Conservation (phyloP, 2,113 vertebrate genomes). For the Rhea pennata region DNA sequence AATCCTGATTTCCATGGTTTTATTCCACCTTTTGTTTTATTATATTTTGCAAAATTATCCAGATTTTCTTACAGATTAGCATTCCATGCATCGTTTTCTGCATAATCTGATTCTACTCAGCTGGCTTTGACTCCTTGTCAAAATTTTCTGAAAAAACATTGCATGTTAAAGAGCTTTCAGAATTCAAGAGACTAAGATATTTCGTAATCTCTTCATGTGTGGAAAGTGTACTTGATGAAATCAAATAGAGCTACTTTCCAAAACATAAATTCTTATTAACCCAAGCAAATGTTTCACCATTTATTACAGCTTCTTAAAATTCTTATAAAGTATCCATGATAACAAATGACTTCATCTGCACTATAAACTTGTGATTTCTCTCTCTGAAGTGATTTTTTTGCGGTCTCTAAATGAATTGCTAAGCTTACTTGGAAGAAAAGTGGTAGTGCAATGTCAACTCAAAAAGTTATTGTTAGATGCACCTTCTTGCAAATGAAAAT, state of each 20-base stretch:
- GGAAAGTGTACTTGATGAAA: slow-evolving; percentile 2
- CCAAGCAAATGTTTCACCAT: slow-evolving; percentile 32
- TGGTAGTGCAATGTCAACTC: neutral
- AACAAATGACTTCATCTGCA: neutral
- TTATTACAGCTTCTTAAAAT: slow-evolving; percentile 36
- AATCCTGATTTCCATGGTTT: slow-evolving; percentile 29
- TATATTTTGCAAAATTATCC: neutral
- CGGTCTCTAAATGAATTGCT: neutral
- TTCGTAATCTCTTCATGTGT: slow-evolving; percentile 10
- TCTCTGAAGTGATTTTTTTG: neutral
- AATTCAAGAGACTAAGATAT: neutral
- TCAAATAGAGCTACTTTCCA: neutral
- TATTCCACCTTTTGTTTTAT: slow-evolving; percentile 1
- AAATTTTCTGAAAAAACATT: slow-evolving; percentile 33
- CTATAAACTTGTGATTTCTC: slow-evolving; percentile 7
- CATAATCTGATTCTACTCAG: slow-evolving; percentile 3
- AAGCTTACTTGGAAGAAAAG: neutral
- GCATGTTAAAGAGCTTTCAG: neutral
- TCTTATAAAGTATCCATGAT: slow-evolving; percentile 35
- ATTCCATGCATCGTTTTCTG: slow-evolving; percentile 3
- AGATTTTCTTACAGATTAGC: slow-evolving; percentile 31
- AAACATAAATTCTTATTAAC: slow-evolving; percentile 35
- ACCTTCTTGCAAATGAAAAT: slow-evolving; percentile 24
- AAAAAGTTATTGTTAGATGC: neutral
- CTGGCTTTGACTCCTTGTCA: slow-evolving; percentile 8